phyloP scores from a whole-genome alignment of 2,797 vertebrate species.

The Crypturellus tataupa region DNA sequence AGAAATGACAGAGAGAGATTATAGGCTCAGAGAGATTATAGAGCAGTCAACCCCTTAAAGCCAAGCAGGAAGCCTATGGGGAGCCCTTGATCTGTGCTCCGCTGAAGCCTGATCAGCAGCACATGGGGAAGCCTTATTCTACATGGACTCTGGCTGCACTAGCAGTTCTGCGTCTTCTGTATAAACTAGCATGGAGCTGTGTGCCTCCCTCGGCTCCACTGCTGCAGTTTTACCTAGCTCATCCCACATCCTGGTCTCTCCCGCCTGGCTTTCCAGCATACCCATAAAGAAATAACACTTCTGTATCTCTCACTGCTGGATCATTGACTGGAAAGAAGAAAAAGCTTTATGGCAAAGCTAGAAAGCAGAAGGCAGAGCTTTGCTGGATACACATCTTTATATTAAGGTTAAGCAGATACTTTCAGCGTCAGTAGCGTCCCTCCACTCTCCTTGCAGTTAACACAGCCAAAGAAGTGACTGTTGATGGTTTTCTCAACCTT shows the following conservation, averaged over 20 bases:
- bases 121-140: background rate
- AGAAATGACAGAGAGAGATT: background rate
- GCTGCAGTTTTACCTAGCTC: background rate
- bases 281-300: background rate
- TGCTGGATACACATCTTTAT: rapidly evolving
- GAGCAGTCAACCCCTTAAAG: background rate
- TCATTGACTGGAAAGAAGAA: background rate
- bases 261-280: background rate
- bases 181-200: rapidly evolving
- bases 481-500: background rate
- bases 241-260: background rate
- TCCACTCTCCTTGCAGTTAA: background rate
- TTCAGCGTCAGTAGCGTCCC: background rate
- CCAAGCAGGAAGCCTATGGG: rapidly evolving
- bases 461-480: background rate
- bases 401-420: background rate
- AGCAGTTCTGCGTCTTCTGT: background rate
- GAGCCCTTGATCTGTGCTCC: rapidly evolving
- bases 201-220: background rate
- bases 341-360: background rate
- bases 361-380: background rate
- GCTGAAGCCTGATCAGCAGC: background rate
- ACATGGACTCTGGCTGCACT: rapidly evolving
- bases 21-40: rapidly evolving
- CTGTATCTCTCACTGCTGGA: background rate